These are phyloP conservation scores for Tadarida brasiliensis DNA, from an alignment of 2,797 vertebrate species.

Conservation along the genomic window DNA sequence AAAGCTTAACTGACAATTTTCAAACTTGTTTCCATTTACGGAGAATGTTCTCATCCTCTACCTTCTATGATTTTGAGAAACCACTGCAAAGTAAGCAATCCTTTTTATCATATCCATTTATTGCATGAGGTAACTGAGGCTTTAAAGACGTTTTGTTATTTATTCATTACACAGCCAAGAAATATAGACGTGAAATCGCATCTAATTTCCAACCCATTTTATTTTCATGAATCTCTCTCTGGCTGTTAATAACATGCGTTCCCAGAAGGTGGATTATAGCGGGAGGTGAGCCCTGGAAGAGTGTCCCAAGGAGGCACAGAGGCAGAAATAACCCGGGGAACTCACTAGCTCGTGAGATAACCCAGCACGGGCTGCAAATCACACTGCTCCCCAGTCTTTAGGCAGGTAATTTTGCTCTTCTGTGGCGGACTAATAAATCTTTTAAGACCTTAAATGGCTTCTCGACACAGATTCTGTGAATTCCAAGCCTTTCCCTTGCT, in stretches of 20 bases:
- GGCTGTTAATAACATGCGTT: slow-evolving; percentile 13
- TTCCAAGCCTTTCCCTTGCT: slow-evolving; percentile 73
- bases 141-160: not conserved
- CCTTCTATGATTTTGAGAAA: not conserved
- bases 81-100: not conserved
- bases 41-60: not conserved
- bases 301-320: not conserved
- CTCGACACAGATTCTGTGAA: slow-evolving; percentile 68
- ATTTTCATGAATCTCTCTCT: not conserved
- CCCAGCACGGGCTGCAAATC: not conserved
- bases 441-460: slow-evolving; percentile 65
- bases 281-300: not conserved
- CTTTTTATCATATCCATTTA: not conserved
- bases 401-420: slow-evolving; percentile 63
- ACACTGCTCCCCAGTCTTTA: not conserved
- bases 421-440: slow-evolving; percentile 70
- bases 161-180: not conserved
- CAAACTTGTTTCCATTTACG: not conserved
- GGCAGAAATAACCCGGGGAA: slow-evolving; percentile 29
- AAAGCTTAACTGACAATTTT: not conserved
- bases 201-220: not conserved
- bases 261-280: not conserved
- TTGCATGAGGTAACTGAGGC: not conserved
- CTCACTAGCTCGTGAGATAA: slow-evolving; percentile 73
- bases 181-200: not conserved